Percentiles rank a stretch among this genome's conserved stretches.
Conservation (phyloP, 2,113 vertebrate genomes). For the Sisor rabdophorus region DNA sequence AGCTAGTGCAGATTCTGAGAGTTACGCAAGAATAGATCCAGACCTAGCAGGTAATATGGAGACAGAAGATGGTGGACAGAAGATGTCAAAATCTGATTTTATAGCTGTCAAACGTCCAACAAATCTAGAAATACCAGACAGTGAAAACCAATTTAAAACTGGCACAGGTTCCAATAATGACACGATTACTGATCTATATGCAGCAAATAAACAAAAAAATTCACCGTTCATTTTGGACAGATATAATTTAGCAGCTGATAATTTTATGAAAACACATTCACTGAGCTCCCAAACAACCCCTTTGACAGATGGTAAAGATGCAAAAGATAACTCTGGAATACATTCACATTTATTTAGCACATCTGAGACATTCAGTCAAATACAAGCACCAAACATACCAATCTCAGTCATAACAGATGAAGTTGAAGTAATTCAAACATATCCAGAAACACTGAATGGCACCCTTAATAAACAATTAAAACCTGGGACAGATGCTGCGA, state of each 20-base stretch:
- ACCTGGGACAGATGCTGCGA: not conserved
- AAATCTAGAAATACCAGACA: not conserved
- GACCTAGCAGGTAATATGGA: not conserved
- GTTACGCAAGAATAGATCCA: not conserved
- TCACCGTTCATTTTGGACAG: not conserved
- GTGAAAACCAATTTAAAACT: not conserved
- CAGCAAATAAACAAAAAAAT: not conserved
- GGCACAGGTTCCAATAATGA: not conserved
- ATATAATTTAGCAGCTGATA: not conserved
- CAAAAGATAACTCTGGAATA: not conserved
- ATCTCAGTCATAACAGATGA: not conserved
- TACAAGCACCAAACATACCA: not conserved
- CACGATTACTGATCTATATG: not conserved
- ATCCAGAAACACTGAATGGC: not conserved
- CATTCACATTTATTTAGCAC: not conserved
- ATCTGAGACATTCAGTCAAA: not conserved
- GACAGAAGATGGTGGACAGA: not conserved
- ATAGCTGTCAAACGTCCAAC: not conserved
- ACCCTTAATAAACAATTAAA: not conserved
- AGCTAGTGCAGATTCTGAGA: not conserved
- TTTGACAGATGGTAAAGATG: not conserved
- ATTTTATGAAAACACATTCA: not conserved
- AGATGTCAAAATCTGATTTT: not conserved
- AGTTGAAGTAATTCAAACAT: not conserved
- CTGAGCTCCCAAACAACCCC: not conserved